Conservation (phyloP, 2,888 invertebrate species). For the Sthenelais limicola region DNA sequence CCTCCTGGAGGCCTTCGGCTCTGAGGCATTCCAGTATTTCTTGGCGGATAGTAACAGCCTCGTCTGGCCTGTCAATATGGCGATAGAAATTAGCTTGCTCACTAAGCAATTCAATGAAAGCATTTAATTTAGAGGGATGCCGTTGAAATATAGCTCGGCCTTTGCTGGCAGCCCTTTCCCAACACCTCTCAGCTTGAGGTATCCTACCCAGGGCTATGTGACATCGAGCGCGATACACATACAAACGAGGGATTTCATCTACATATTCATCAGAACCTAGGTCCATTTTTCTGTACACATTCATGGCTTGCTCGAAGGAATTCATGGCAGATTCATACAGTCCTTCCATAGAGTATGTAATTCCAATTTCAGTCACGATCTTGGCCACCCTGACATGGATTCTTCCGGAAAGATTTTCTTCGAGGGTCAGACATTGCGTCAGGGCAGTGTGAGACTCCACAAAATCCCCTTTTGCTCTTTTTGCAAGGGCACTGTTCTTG, state of each 20-base stretch:
- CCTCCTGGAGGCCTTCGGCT: background rate
- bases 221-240: background rate
- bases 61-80: background rate
- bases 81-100: conserved; percentile 4
- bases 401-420: background rate
- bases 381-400: background rate
- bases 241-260: conserved; percentile 9
- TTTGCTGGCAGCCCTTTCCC: conserved; percentile 10
- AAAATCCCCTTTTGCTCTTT: background rate
- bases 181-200: conserved; percentile 6
- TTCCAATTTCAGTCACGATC: background rate
- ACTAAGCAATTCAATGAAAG: background rate
- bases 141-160: background rate
- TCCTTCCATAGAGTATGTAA: conserved; percentile 15
- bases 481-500: background rate
- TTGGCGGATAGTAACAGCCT: background rate
- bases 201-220: conserved; percentile 2
- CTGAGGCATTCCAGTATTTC: background rate
- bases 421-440: background rate
- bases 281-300: conserved; percentile 11
- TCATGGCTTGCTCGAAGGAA: conserved; percentile 3
- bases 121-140: background rate
- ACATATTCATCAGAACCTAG: background rate
- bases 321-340: conserved; percentile 25
- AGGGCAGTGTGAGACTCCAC: background rate